Conservation (phyloP, 2,888 invertebrate species). For the Polydrusus cervinus region DNA sequence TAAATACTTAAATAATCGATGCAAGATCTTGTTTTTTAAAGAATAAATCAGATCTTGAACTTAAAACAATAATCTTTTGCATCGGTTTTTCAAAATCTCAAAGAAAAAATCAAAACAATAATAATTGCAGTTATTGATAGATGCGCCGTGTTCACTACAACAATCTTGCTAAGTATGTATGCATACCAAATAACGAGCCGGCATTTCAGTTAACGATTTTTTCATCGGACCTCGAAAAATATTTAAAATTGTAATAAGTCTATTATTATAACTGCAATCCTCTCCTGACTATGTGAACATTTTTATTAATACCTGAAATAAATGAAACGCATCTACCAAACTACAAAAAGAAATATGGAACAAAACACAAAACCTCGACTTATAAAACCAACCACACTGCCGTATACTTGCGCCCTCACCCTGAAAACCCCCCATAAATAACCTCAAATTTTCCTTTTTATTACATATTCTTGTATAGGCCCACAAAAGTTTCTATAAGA, state of each 20-base stretch:
- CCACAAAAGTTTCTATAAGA: neutral
- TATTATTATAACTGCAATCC: too few species aligned
- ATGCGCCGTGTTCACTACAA: neutral
- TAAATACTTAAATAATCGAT: neutral
- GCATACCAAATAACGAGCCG: too few species aligned
- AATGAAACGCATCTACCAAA: neutral
- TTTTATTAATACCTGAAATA: neutral
- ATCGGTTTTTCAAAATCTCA: constrained; percentile 1
- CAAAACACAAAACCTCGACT: neutral
- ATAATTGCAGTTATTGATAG: neutral
- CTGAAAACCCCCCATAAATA: constrained; percentile 7
- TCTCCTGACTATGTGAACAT: too few species aligned
- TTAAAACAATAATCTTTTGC: neutral
- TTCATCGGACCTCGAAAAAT: too few species aligned
- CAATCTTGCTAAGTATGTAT: too few species aligned
- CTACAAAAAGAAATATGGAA: neutral
- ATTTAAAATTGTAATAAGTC: too few species aligned
- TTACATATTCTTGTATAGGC: constrained; percentile 5
- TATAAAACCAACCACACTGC: neutral
- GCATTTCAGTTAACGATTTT: too few species aligned
- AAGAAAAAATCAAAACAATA: neutral
- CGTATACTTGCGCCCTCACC: constrained; percentile 2
- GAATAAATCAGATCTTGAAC: constrained; percentile 36
- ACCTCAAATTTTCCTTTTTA: constrained; percentile 17
- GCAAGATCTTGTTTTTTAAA: constrained; percentile 2